phyloP scores from a whole-genome alignment of 2,888 invertebrate species.

The Onchidella celtica region DNA sequence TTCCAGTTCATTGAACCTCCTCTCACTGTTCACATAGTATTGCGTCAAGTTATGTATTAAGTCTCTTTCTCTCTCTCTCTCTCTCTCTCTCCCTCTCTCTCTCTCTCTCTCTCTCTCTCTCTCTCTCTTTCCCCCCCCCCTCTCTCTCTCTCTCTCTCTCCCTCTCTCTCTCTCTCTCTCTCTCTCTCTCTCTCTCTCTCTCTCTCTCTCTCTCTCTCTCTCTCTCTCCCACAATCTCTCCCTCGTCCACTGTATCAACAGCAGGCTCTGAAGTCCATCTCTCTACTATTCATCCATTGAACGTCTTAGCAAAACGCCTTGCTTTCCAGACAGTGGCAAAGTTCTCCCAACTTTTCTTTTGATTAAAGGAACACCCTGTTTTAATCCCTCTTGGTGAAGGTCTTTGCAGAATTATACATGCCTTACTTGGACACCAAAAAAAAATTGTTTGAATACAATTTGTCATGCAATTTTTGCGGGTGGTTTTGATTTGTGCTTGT shows the following conservation, averaged over 20 bases:
- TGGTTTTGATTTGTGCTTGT: too few relatives aligned
- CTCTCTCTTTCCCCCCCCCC: neutral
- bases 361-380: too few relatives aligned
- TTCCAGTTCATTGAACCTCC: conserved; percentile 9
- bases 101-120: neutral
- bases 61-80: conserved; percentile 34
- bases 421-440: too few relatives aligned
- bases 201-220: conserved; percentile 9
- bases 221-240: conserved; percentile 13
- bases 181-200: neutral
- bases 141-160: neutral
- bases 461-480: too few relatives aligned
- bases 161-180: neutral
- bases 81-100: conserved; percentile 5
- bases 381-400: too few relatives aligned
- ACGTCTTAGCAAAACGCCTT: too few relatives aligned
- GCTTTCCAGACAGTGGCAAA: too few relatives aligned
- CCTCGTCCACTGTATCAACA: neutral
- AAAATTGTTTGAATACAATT: too few relatives aligned
- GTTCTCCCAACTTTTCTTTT: too few relatives aligned
- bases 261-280: too few relatives aligned
- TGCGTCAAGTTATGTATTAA: neutral
- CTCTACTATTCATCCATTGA: too few relatives aligned
- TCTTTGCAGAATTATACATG: too few relatives aligned
- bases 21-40: conserved; percentile 9